Base-by-base conservation (phyloP, 1,140 invertebrate species). In the Apis dorsata region DNA sequence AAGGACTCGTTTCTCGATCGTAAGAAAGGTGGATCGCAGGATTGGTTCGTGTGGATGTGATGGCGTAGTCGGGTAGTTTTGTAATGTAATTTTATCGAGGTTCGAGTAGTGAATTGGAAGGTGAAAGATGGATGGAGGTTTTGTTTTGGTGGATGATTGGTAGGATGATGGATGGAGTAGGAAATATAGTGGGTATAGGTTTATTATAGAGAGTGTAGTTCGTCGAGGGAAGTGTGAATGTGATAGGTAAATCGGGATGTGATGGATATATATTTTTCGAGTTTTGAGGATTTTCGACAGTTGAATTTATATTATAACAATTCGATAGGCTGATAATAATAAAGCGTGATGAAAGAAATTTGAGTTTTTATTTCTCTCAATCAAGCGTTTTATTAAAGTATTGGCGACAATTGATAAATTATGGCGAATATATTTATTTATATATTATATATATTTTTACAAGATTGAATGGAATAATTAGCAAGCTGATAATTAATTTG, bases 201-300 rank as follows among this genome's bases (percentile, higher is more conserved):
- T 24, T 51, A 70, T 53, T 68, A 44, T 21, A 21, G 28, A 44
- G 65, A 44, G 11, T 44, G 34, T 11, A 21, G 44, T 68, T 24
- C 10, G 21, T 13, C n/a, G 19, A 49, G 21, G 15, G 5, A 21
- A 11, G 44, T 13, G 44, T 17, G 13, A 24, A 53, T 7, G 7
- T 69, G 34, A 49, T 69, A 49, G 19, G 66, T 69, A 69, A 69
- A 69, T 69, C 11, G 44, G 11, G n/a, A 12, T 15, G 21, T 3
- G 66, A n/a, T 69, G 12, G 21, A 8, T 9, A 9, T 44, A 11
- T 60, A n/a, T 60, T 11, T 21, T 19, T 21, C 8, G 21, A n/a
- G 5, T 2, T 2, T 11, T n/a, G 1, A 2, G 21, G 2, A 8
- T 19, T 60, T 2, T 11, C 19, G 7, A 0, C 2, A 4, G 57